Evolutionary conservation across 2,888 invertebrate species (phyloP), one percentile per base, ranked within the genome.

Genomic region (Dilophus febrilis): DNA sequence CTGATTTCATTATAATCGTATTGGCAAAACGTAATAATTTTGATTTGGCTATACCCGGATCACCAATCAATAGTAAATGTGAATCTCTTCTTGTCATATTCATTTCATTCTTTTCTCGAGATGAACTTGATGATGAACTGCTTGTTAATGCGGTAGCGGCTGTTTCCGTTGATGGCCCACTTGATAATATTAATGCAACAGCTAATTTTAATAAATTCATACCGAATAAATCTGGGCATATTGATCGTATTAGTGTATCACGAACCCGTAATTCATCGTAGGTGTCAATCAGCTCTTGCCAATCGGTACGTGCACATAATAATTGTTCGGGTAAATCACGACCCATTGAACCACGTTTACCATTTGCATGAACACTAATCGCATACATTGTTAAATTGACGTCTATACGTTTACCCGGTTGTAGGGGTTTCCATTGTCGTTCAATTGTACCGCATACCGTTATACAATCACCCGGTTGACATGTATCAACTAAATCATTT

Each of bases 41-140:
- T 0, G 90, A 88, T 57, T 90, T 90, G 5, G 86, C 90, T 2
- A 88, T 87, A 12, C 90, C 88, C 54, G 80, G 76, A 66, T 91
- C 91, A 4, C 91, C 91, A 17, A 90, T 81, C 19, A 92, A 58
- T 38, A 91, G 64, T 45, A 91, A 63, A 64, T 92, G 91, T 16
- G 84, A 77, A 54, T 90, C 85, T 3, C 86, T 85, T 44, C 91
- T 57, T n/a, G n/a, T n/a, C 2, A 68, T 66, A 50, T 65, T 65
- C 26, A 67, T 64, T 18, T 67, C 58, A 36, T 53, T 57, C 8
- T 58, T 52, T 44, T 61, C 13, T n/a, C 7, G 12, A 3, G 6
- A n/a, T n/a, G 11, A 22, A 19, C 76, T 75, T 19, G 71, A 67
- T 6, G 22, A 22, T 8, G 8, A 22, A 6, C 5, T 4, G 4